Conservation (phyloP, 2,797 vertebrate species). For the Rhincodon typus region DNA sequence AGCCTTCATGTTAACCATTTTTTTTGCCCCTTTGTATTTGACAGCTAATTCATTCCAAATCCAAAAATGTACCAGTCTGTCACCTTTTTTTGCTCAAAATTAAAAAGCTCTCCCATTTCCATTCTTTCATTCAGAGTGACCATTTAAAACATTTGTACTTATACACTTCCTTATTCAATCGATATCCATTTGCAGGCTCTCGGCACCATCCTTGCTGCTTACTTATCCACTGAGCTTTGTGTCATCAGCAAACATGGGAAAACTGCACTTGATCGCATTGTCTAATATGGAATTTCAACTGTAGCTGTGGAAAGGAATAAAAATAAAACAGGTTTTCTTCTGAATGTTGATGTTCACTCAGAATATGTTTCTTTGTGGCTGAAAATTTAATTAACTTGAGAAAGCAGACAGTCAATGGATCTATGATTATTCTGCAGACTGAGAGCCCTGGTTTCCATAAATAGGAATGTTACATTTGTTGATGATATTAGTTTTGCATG, state of each 20-base stretch:
- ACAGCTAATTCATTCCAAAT: neutral
- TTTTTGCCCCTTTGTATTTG: neutral
- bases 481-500: neutral
- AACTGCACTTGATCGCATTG: neutral
- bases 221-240: neutral
- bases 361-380: neutral
- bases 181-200: neutral
- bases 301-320: neutral
- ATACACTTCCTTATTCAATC: neutral
- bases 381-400: neutral
- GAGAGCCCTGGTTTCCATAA: neutral
- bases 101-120: neutral
- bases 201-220: neutral
- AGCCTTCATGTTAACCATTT: neutral
- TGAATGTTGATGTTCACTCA: neutral
- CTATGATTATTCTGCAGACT: neutral
- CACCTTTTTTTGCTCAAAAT: neutral
- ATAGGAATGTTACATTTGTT: neutral
- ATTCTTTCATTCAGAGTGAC: neutral
- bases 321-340: neutral
- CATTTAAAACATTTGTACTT: neutral
- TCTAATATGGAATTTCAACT: neutral
- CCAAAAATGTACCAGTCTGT: neutral
- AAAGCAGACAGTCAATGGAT: neutral
- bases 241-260: neutral